Evolutionary conservation across 2,797 vertebrate species (phyloP), one percentile per base, ranked within the genome.

Genomic region (Balearica regulorum): DNA sequence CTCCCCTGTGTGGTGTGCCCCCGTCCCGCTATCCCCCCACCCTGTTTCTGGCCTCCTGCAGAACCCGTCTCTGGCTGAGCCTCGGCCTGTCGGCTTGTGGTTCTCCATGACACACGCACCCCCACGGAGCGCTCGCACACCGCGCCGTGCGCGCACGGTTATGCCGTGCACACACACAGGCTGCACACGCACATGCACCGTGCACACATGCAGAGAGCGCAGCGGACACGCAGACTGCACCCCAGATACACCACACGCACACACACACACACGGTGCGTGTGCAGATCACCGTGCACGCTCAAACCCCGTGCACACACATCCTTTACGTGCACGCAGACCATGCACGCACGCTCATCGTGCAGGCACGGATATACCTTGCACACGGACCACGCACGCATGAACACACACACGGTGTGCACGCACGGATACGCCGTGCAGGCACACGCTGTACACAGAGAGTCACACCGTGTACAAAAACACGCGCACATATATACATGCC

Each of bases 221-320:
- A 9, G n/a, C 14, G 13, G 43, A 9, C 9, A 5, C 69, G 7
- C n/a, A 8, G 8, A 13, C 0, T 1, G 44, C 49, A 22, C 29
- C 33, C 22, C 19, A 5, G 8, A 10, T 16, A 25, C 39, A 12
- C 39, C 49, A 4, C 51, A 14, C 7, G 15, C 3, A 12, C 28
- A 6, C 22, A 10, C 20, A 66, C 64, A 19, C 31, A 21, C 41
- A 6, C 41, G 2, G 25, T 12, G n/a, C 16, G 20, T 8, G 58
- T 10, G 29, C 51, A 33, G 31, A 9, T n/a, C 33, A 2, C 1
- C 26, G 5, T 3, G 31, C 48, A 46, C 62, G 9, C 54, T 13
- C 86, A 13, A 11, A 16, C 43, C 26, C 37, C 57, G 2, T 0
- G 4, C 66, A 35, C 65, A 3, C 44, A 3, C 1, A 16, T 1